phyloP scores from a whole-genome alignment of 2,797 vertebrate genomes.

The Eremophila alpestris region DNA sequence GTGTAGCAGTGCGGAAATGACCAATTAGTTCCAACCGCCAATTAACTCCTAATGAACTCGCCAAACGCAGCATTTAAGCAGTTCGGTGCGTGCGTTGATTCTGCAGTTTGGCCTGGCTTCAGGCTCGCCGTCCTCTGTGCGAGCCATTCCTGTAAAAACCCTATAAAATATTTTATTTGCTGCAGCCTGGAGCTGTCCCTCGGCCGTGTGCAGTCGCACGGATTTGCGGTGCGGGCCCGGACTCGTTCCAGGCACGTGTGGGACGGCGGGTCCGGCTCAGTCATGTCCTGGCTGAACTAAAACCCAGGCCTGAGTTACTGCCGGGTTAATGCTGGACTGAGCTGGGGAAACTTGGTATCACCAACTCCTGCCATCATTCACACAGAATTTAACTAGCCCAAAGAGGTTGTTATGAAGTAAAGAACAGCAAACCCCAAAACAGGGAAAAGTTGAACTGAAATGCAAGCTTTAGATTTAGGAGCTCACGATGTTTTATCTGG shows the following conservation, averaged over 20 bases:
- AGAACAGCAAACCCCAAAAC: rapidly evolving
- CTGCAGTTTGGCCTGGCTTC: background rate
- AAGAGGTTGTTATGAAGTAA: background rate
- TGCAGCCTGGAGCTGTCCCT: rapidly evolving
- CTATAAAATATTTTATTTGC: rapidly evolving
- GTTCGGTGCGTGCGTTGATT: rapidly evolving
- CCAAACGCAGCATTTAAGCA: background rate
- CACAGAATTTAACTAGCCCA: background rate
- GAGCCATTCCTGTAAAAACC: rapidly evolving
- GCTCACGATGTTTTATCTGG: background rate
- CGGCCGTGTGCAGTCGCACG: rapidly evolving
- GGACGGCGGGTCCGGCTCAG: rapidly evolving
- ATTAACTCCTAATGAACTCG: background rate
- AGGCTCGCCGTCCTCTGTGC: rapidly evolving
- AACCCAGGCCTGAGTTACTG: background rate
- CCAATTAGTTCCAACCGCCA: no score
- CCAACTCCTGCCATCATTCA: rapidly evolving
- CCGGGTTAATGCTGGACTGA: background rate
- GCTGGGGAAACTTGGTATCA: background rate
- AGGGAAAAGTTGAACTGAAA: background rate
- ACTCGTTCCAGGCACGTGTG: rapidly evolving
- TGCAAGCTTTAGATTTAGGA: rapidly evolving
- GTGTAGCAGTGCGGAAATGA: background rate
- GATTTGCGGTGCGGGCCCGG: rapidly evolving
- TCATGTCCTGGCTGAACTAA: rapidly evolving